Conservation (phyloP, 2,113 vertebrate genomes). For the Engystomops pustulosus region DNA sequence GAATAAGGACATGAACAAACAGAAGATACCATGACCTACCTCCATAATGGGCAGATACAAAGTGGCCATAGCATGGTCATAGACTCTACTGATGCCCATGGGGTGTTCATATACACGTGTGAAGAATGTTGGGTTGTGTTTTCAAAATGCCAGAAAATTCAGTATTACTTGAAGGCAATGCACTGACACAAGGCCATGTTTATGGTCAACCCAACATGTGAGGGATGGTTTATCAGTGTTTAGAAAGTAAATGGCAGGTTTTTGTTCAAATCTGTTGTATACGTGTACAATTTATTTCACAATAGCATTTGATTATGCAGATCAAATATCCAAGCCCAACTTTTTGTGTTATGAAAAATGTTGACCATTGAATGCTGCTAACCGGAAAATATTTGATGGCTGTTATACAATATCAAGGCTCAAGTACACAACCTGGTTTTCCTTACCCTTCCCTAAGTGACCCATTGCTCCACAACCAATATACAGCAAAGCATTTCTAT, state of each 20-base stretch:
- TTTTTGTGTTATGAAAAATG: background rate
- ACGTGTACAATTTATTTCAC: background rate
- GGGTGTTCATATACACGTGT: background rate
- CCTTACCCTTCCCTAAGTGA: background rate
- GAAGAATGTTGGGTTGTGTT: background rate
- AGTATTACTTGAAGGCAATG: constrained; percentile 20
- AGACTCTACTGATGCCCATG: background rate
- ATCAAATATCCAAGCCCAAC: background rate
- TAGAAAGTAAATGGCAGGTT: background rate
- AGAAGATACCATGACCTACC: background rate
- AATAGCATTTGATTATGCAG: background rate
- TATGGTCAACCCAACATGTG: background rate
- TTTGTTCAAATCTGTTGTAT: background rate
- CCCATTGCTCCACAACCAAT: too few relatives aligned
- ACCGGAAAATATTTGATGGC: background rate
- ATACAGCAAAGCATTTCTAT: background rate
- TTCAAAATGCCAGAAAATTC: background rate
- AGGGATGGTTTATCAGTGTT: constrained; percentile 18
- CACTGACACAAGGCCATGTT: background rate
- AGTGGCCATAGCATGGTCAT: background rate
- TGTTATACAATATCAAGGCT: background rate
- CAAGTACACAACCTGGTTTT: background rate
- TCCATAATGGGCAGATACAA: background rate
- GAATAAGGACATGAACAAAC: background rate
- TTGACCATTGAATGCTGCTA: background rate